These are phyloP conservation scores for Agapornis roseicollis DNA, from an alignment of 2,113 vertebrate species.

Conservation along the genomic window DNA sequence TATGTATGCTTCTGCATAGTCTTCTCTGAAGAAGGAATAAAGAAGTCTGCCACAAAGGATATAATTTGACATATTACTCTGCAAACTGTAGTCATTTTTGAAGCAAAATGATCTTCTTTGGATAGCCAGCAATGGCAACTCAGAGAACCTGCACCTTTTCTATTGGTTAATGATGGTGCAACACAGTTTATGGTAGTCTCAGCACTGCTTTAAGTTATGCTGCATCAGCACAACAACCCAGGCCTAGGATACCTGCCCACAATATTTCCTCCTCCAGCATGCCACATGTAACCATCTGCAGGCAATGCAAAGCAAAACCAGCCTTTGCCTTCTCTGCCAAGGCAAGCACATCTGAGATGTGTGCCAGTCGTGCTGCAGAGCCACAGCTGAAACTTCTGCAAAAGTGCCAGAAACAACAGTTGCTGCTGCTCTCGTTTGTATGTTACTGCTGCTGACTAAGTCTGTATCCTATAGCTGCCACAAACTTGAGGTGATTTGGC, in stretches of 20 bases:
- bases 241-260: neutral
- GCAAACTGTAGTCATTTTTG: neutral
- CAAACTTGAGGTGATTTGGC: neutral
- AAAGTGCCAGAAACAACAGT: neutral
- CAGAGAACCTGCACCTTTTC: neutral
- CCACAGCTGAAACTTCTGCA: neutral
- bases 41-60: neutral
- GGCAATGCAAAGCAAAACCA: neutral
- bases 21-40: neutral
- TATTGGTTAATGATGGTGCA: neutral
- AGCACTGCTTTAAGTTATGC: neutral
- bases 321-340: neutral
- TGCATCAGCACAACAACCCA: rapidly evolving
- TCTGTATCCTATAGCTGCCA: neutral
- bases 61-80: neutral
- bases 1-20: neutral
- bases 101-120: neutral
- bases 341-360: neutral
- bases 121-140: neutral
- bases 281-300: neutral
- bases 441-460: neutral
- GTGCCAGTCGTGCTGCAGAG: neutral
- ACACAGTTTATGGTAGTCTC: neutral
- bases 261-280: rapidly evolving
- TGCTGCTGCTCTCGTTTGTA: neutral